Evolutionary conservation across 2,113 vertebrate species (phyloP), one percentile per base, ranked within the genome.

Genomic region (Tachuris rubrigastra): DNA sequence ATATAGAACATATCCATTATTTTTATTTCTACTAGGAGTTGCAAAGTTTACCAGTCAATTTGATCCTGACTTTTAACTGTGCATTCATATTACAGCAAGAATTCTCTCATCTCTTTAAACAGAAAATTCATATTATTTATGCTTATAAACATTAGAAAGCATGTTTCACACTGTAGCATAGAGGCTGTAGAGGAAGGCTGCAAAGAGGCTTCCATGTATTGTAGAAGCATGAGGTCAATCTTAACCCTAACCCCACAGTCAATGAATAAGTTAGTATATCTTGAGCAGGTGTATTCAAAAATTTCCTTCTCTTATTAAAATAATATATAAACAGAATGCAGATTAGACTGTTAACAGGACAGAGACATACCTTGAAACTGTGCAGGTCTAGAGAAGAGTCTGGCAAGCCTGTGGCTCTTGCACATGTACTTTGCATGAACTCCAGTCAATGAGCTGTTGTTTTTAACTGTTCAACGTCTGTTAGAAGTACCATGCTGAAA

Each of bases 11-110:
- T 53, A 46, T 28, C 31, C 30, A 49, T 74, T 91, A 53, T 56
- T 92, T 89, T 94, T 84, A 71, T 95, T 93, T 95, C 85, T 49
- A 73, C 14, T 46, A 56, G 58, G 27, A 91, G 28, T 12, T 94
- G 15, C 42, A 75, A 77, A 74, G 15, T 56, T 81, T 72, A 80
- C 35, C 35, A 59, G 55, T 67, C 35, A 37, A 16, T 77, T 87
- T 56, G 37, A 71, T 66, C 37, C 31, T 78, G 33, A 66, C 58
- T 79, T 89, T 56, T 59, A 53, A 28, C 20, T 58, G 24, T 58
- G 53, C 15, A 63, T 77, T 63, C 85, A 60, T 78, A 31, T 86
- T 85, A 46, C 37, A 53, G 27, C 75, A 75, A 87, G 23, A 63
- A 78, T 75, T 83, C 13, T 75, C 14, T 76, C 24, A 27, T 84